These are phyloP conservation scores for Drosophila mayaguana DNA, from an alignment of 2,888 invertebrate species.

Conservation along the genomic window DNA sequence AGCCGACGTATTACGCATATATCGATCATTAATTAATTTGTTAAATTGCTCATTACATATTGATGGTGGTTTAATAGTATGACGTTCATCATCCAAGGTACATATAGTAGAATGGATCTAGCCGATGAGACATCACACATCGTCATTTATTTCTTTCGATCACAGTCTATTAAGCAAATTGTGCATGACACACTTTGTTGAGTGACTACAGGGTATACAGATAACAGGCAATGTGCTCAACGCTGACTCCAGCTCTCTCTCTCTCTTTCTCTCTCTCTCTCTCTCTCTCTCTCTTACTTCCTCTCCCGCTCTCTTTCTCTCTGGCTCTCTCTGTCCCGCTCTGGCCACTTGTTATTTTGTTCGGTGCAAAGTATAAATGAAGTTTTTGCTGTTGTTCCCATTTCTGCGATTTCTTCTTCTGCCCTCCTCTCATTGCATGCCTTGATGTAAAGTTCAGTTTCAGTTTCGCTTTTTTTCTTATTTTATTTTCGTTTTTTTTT, in stretches of 20 bases:
- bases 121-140: not conserved
- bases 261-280: not conserved
- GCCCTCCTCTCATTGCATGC: constrained; percentile 42
- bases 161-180: not conserved
- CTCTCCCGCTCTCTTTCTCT: not conserved
- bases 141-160: not conserved
- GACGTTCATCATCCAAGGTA: not conserved
- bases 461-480: constrained; percentile 32
- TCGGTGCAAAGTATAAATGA: constrained; percentile 73
- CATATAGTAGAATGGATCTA: not conserved
- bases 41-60: not conserved
- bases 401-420: constrained; percentile 26
- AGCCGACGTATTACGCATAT: not conserved
- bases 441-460: constrained; percentile 59
- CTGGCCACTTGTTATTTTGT: constrained; percentile 65
- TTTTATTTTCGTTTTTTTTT: constrained; percentile 35
- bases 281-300: not conserved
- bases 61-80: no score
- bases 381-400: constrained; percentile 63
- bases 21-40: no score
- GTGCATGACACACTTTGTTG: not conserved
- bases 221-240: constrained; percentile 20
- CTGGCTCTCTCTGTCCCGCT: not conserved
- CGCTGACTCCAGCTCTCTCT: constrained; percentile 11
- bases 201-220: constrained; percentile 12